A percentile compares a stretch with the other conserved stretches of the same genome.
phyloP scores from a whole-genome alignment of 2,113 vertebrate species.

The Planiliza haematocheilus region DNA sequence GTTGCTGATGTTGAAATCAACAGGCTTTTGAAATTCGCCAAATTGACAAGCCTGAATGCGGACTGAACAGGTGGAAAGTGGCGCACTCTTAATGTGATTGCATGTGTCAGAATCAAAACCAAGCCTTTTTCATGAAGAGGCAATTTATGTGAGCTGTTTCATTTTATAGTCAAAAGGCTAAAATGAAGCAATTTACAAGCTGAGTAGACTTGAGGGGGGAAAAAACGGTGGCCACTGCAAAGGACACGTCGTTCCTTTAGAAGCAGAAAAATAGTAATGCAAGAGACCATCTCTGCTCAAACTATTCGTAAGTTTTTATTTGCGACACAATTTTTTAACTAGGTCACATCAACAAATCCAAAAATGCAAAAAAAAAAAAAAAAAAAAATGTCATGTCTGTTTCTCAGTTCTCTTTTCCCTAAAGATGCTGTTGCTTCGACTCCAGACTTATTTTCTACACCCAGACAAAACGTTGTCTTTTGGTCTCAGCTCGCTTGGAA shows the following conservation, averaged over 20 bases:
- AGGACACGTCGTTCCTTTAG: constrained; percentile 13
- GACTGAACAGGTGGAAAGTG: constrained; percentile 56
- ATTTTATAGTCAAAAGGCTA: constrained; percentile 62
- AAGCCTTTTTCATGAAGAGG: constrained; percentile 43
- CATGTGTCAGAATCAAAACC: constrained; percentile 67
- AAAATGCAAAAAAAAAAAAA: constrained; percentile 21
- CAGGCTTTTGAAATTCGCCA: constrained; percentile 68
- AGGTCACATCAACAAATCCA: constrained; percentile 22
- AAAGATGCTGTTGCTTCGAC: constrained; percentile 20
- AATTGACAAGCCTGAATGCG: constrained; percentile 62
- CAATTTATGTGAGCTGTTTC: constrained; percentile 64
- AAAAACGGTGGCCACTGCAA: not conserved
- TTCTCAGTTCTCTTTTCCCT: constrained; percentile 13
- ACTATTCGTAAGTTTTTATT: constrained; percentile 23
- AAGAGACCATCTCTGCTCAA: constrained; percentile 6
- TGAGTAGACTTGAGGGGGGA: not conserved
- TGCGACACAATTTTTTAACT: constrained; percentile 24
- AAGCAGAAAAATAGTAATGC: constrained; percentile 1
- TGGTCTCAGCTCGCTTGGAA: constrained; percentile 24
- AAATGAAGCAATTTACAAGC: constrained; percentile 65
- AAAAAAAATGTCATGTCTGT: not conserved
- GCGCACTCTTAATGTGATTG: constrained; percentile 64
- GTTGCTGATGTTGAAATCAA: constrained; percentile 65
- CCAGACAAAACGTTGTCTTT: constrained; percentile 16
- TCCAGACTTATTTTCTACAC: constrained; percentile 44